Conservation (phyloP, 1,140 invertebrate species). For the Drosophila persimilis region DNA sequence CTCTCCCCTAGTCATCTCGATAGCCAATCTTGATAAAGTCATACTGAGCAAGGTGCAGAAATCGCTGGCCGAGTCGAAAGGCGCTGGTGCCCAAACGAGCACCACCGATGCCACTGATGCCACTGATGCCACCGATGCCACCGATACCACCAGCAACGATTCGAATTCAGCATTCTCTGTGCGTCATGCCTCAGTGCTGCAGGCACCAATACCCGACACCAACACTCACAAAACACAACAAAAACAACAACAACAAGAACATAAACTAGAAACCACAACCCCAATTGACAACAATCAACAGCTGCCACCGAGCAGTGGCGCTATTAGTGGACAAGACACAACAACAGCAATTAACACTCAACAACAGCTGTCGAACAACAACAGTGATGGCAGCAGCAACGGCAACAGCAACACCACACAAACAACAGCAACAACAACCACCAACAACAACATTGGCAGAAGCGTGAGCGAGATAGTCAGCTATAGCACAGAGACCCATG, state of each 20-base stretch:
- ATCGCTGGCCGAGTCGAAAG: conserved; percentile 38
- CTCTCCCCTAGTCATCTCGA: conserved; percentile 82
- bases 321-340: conserved; percentile 29
- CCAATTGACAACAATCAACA: conserved; percentile 20
- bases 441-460: conserved; percentile 28
- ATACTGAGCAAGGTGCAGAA: conserved; percentile 79
- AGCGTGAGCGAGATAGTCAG: conserved; percentile 60
- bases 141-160: conserved; percentile 25
- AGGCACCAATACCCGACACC: conserved; percentile 40
- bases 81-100: not conserved
- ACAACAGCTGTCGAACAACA: not conserved
- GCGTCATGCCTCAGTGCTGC: conserved; percentile 56
- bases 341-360: not conserved
- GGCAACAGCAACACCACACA: conserved; percentile 1
- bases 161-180: conserved; percentile 70
- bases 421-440: conserved; percentile 14
- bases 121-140: not conserved
- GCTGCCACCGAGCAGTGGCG: conserved; percentile 12
- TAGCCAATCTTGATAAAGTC: conserved; percentile 83
- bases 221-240: conserved; percentile 14
- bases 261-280: conserved; percentile 25
- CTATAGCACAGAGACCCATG: conserved; percentile 64
- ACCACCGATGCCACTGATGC: conserved; percentile 15
- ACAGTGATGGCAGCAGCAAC: not conserved
- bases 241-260: conserved; percentile 12